Base-by-base conservation (phyloP, 1,140 invertebrate species). In the Drosophila kohkoa region DNA sequence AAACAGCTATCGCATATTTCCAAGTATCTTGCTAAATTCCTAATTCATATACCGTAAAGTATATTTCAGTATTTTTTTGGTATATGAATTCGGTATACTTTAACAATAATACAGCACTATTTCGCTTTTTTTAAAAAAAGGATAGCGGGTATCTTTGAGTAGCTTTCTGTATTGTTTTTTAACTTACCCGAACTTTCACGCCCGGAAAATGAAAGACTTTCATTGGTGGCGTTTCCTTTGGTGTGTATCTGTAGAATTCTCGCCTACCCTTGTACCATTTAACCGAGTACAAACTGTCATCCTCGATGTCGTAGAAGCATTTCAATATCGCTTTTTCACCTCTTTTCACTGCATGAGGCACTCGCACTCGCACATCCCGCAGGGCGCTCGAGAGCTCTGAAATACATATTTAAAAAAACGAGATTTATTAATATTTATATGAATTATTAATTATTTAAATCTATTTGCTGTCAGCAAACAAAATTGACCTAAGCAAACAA, bases 211-310 rank as follows among this genome's bases (percentile, higher is more conserved):
- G 94, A 87, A 97, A 97, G 28, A 95, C 94, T 89, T 96, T 96
- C 5, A 95, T 96, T 1, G 95, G 93, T 1, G 96, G 96, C 30
- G 93, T 94, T 75, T 96, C 96, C 62, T 94, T 96, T 0, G 96
- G 96, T 3, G 96, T 95, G 83, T 94, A 97, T 77, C 96, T 94
- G 90, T 97, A 97, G 92, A 97, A 97, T 81, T 97, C 96, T 16
- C 95, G 94, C 78, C 94, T 94, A 46, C 96, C 96, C 54, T 96
- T 94, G 87, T 97, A 97, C 96, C 97, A 98, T 92, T 97, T 96
- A 73, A 98, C 95, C 0, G 96, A 96, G 91, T 97, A 97, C 11
- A 98, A 94, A 45, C 94, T 95, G 8, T 95, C 95, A 11, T 95
- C 94, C 93, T 97, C 96, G 69, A 97, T 93, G 83, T 97, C 95